Percentiles rank a stretch among this genome's conserved stretches.
Evolutionary conservation across 2,113 vertebrate genomes (phyloP).

Genomic region (Rhabdornis inornatus): DNA sequence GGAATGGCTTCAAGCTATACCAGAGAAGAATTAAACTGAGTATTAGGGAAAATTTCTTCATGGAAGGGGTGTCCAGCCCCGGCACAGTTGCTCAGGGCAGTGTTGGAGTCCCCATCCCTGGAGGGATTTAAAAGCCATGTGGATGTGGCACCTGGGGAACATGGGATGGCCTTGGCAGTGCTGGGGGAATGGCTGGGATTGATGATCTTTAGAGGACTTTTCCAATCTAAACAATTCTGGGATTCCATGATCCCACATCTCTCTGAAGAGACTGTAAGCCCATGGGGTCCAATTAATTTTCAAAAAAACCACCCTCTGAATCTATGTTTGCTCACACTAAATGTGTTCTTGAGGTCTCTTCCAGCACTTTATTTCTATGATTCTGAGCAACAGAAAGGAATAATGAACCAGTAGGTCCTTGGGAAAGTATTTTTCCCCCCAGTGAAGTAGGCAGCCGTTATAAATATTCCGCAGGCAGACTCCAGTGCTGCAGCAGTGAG

Average conservation of each 20-base stretch:
- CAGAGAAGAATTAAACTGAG: fast-evolving
- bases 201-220: neutral
- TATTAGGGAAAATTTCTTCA: neutral
- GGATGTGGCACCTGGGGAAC: neutral
- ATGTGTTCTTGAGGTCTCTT: neutral
- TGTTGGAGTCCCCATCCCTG: fast-evolving
- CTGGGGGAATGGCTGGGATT: neutral
- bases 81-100: neutral
- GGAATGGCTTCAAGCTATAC: fast-evolving
- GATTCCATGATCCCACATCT: neutral
- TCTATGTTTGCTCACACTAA: neutral
- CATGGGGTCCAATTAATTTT: neutral
- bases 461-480: neutral
- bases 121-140: fast-evolving
- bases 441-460: neutral
- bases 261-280: neutral
- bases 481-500: neutral
- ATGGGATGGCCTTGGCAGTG: neutral
- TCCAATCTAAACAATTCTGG: fast-evolving
- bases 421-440: neutral
- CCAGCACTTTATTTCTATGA: neutral
- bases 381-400: neutral
- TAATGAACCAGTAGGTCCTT: neutral
- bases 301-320: neutral
- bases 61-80: fast-evolving